A percentile compares a stretch with the other conserved stretches of the same genome.
These are phyloP conservation scores for Petrocephalus microphthalmus DNA, from an alignment of 2,113 vertebrate species.

Conservation along the genomic window DNA sequence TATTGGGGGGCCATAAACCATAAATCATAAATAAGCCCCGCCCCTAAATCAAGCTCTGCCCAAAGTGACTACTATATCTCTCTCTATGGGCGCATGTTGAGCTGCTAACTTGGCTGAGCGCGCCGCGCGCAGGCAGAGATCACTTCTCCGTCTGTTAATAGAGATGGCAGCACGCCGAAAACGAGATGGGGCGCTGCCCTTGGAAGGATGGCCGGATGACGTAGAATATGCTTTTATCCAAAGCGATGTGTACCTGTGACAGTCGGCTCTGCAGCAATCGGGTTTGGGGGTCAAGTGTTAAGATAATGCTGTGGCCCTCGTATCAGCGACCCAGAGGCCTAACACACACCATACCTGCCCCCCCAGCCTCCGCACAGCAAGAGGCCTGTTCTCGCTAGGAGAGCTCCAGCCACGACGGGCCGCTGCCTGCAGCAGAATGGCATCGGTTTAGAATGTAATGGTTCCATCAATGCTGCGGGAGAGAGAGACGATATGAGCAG, in stretches of 20 bases:
- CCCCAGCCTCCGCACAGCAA: background rate
- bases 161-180: background rate
- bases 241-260: background rate
- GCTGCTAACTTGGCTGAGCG: too few relatives aligned
- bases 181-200: too few relatives aligned
- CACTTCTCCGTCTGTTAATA: background rate
- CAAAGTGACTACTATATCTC: too few relatives aligned
- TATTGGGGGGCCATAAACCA: too few relatives aligned
- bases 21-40: too few relatives aligned
- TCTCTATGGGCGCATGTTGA: background rate
- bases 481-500: slow-evolving; percentile 25
- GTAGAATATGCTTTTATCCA: background rate
- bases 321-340: background rate
- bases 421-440: slow-evolving; percentile 29
- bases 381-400: slow-evolving; percentile 33
- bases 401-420: slow-evolving; percentile 22
- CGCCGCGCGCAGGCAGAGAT: too few relatives aligned
- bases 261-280: background rate
- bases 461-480: slow-evolving; percentile 37
- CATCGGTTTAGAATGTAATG: slow-evolving; percentile 39
- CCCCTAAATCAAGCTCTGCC: too few relatives aligned
- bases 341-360: background rate
- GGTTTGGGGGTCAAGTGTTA: background rate
- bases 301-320: background rate
- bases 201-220: slow-evolving; percentile 16